phyloP scores from a whole-genome alignment of 2,888 invertebrate species.

The Tachina lurida region DNA sequence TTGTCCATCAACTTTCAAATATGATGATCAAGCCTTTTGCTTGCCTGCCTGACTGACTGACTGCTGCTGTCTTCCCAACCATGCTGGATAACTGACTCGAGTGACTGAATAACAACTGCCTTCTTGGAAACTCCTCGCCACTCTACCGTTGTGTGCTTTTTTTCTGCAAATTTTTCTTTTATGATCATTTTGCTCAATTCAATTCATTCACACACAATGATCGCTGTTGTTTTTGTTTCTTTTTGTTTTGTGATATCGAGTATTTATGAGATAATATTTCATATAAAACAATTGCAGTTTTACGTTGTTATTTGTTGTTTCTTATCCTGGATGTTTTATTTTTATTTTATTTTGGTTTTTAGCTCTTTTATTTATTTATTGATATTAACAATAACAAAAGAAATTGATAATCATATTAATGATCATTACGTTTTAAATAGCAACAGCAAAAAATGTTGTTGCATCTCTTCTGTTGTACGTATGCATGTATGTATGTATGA shows the following conservation, averaged over 20 bases:
- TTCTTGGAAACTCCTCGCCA: conserved; percentile 50
- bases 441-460: neutral
- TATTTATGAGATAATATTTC: conserved; percentile 62
- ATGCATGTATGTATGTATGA: neutral
- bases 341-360: neutral
- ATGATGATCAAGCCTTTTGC: conserved; percentile 44
- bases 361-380: conserved; percentile 51
- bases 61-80: conserved; percentile 2
- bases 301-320: conserved; percentile 46
- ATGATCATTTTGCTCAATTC: conserved; percentile 59
- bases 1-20: conserved; percentile 77
- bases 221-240: neutral
- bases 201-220: conserved; percentile 48
- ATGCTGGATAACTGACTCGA: conserved; percentile 47
- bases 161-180: conserved; percentile 26
- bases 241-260: conserved; percentile 23
- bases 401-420: conserved; percentile 54
- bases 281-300: conserved; percentile 68
- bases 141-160: conserved; percentile 20
- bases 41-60: neutral
- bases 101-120: conserved; percentile 64
- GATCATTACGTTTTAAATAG: conserved; percentile 44
- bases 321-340: neutral
- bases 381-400: conserved; percentile 49
- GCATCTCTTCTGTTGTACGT: neutral